Percentiles rank a stretch among this genome's conserved stretches.
Conservation (phyloP, 2,797 vertebrate genomes). For the Myotis vivesi region DNA sequence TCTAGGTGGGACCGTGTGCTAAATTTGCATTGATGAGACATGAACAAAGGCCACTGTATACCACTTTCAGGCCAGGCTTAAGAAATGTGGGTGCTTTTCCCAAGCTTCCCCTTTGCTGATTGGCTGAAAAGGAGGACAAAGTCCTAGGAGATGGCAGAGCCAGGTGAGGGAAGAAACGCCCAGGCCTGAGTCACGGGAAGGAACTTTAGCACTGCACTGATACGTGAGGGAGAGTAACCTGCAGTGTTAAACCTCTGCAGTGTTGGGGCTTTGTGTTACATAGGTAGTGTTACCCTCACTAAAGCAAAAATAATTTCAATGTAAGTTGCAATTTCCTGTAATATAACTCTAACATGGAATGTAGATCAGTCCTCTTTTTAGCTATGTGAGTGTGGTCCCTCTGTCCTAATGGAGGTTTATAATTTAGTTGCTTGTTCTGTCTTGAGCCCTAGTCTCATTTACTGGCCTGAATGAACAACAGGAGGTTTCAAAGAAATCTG, state of each 20-base stretch:
- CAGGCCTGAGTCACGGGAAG: neutral
- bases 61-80: neutral
- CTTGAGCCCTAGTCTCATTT: slow-evolving; percentile 17
- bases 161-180: neutral
- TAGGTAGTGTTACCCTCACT: neutral
- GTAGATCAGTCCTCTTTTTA: neutral
- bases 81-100: neutral
- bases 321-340: neutral
- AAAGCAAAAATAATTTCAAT: neutral
- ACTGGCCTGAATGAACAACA: slow-evolving; percentile 29
- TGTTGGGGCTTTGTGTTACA: neutral
- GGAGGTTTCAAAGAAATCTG: neutral
- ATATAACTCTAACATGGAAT: neutral
- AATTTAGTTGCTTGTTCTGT: slow-evolving; percentile 38
- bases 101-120: neutral
- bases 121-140: neutral
- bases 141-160: neutral
- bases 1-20: neutral
- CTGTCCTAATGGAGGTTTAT: neutral
- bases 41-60: neutral
- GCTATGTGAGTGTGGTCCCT: neutral
- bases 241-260: neutral
- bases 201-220: neutral
- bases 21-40: neutral
- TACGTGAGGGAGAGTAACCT: neutral